A percentile compares a stretch with the other conserved stretches of the same genome.
Evolutionary conservation across 2,113 vertebrate genomes (phyloP).

Genomic region (Hippotragus niger): DNA sequence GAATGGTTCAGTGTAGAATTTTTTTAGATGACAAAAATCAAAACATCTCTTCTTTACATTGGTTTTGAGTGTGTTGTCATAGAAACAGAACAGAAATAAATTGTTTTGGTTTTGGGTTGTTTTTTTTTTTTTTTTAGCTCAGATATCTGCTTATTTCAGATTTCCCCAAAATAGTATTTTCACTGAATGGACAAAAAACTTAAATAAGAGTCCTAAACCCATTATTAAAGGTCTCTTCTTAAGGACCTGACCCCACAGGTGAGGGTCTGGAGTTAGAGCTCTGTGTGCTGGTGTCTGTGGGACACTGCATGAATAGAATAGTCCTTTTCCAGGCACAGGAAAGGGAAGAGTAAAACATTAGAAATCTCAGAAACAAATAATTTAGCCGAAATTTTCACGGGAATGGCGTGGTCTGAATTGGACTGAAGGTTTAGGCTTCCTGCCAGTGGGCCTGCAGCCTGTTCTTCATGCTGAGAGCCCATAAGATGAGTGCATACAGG

Average conservation of each 20-base stretch:
- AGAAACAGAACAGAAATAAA: conserved; percentile 39
- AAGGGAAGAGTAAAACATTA: background rate
- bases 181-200: background rate
- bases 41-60: conserved; percentile 8
- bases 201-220: background rate
- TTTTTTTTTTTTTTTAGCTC: background rate
- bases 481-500: accelerated
- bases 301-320: background rate
- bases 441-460: background rate
- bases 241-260: background rate
- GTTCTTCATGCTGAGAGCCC: background rate
- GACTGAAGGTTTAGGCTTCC: background rate
- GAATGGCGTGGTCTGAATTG: background rate
- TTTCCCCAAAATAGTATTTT: conserved; percentile 32
- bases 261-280: background rate
- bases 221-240: background rate
- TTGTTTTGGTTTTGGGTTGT: background rate
- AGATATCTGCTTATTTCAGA: conserved; percentile 25
- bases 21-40: conserved; percentile 15
- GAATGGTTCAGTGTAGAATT: background rate
- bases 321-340: background rate
- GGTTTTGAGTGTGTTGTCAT: conserved; percentile 53
- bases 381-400: background rate
- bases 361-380: background rate
- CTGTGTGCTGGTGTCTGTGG: background rate